Percentiles rank a stretch among this genome's conserved stretches.
Evolutionary conservation across 2,797 vertebrate genomes (phyloP).

Genomic region (Sebastes hopkinsi): DNA sequence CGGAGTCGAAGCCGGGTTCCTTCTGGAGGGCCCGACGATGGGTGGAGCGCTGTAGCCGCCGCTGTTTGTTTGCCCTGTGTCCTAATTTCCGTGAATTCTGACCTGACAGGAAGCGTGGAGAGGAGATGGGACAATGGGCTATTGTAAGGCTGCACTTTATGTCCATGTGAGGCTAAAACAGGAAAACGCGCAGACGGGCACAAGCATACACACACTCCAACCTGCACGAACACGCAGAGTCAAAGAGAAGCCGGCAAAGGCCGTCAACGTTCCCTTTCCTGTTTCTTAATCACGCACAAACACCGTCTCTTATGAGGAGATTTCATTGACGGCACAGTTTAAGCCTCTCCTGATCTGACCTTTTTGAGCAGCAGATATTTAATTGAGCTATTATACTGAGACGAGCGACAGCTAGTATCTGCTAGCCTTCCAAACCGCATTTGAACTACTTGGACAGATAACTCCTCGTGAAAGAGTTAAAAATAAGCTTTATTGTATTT

Average conservation of each 20-base stretch:
- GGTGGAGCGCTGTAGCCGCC: conserved; percentile 67
- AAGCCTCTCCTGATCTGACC: not conserved
- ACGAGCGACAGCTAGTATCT: not conserved
- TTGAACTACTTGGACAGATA: not conserved
- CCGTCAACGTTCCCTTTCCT: not conserved
- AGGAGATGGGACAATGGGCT: conserved; percentile 82
- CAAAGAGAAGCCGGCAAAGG: not conserved
- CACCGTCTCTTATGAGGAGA: not conserved
- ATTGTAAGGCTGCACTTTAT: conserved; percentile 78
- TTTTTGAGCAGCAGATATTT: not conserved
- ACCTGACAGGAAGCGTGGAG: conserved; percentile 78
- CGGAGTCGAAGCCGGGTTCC: conserved; percentile 50
- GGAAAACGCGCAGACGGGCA: conserved; percentile 70
- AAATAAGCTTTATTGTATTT: not conserved
- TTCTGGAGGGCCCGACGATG: conserved; percentile 52
- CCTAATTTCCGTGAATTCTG: conserved; percentile 87
- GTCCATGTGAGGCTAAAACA: conserved; percentile 74
- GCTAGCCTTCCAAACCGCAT: not conserved
- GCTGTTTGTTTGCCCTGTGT: conserved; percentile 84
- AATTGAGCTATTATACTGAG: not conserved
- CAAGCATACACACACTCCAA: conserved; percentile 40
- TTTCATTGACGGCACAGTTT: not conserved
- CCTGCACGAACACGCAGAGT: conserved; percentile 17
- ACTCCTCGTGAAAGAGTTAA: not conserved
- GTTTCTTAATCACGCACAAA: not conserved